Conservation (phyloP, 2,113 vertebrate genomes). For the Spea bombifrons region DNA sequence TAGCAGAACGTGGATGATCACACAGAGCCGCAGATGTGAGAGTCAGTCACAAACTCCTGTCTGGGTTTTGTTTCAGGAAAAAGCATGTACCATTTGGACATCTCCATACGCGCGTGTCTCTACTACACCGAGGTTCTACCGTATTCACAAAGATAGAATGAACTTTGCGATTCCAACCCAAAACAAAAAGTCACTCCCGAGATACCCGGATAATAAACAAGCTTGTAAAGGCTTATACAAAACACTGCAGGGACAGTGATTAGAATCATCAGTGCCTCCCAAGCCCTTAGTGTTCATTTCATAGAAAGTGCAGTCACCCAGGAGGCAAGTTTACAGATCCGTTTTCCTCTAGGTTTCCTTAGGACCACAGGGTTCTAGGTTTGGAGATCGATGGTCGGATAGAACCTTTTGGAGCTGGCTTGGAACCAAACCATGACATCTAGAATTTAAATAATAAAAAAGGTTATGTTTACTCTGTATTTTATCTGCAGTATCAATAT, state of each 20-base stretch:
- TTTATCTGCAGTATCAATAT: too few relatives aligned
- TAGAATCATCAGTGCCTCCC: conserved; percentile 63
- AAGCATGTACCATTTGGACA: neutral
- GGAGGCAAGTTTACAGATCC: conserved; percentile 47
- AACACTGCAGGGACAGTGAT: conserved; percentile 73
- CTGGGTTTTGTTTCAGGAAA: neutral
- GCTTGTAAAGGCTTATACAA: conserved; percentile 62
- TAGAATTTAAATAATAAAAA: conserved; percentile 51
- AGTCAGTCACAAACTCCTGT: neutral
- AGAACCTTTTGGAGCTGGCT: conserved; percentile 87
- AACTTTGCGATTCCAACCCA: neutral
- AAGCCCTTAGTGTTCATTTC: conserved; percentile 63
- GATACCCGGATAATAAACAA: conserved; percentile 60
- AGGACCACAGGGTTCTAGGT: conserved; percentile 81
- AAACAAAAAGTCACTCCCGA: conserved; percentile 31
- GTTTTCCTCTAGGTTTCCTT: conserved; percentile 55
- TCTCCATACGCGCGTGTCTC: neutral
- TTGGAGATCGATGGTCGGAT: conserved; percentile 88
- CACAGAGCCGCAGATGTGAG: neutral
- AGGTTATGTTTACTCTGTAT: too few relatives aligned
- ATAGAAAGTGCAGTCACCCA: conserved; percentile 61
- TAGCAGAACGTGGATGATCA: neutral
- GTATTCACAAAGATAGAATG: too few relatives aligned
- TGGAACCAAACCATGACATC: conserved; percentile 99
- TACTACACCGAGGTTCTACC: neutral